phyloP scores from a whole-genome alignment of 2,888 invertebrate species.

The Dyspetes luteomarginatus region DNA sequence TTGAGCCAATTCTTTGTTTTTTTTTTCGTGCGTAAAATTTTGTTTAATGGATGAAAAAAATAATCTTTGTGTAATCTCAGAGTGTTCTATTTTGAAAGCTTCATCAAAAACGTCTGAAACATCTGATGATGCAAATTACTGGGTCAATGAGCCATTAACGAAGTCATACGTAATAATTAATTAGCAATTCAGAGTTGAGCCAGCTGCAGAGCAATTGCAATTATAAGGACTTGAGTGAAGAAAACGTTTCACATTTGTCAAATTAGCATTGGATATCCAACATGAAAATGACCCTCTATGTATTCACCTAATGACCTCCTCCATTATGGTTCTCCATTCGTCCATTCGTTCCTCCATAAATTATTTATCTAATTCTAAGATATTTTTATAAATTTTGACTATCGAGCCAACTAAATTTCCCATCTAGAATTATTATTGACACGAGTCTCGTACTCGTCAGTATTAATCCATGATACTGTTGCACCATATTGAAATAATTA shows the following conservation, averaged over 20 bases:
- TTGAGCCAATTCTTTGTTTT: no score
- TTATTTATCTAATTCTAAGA: background rate
- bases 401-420: constrained; percentile 31
- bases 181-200: constrained; percentile 41
- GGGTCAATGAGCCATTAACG: constrained; percentile 45
- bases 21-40: background rate
- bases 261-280: constrained; percentile 53
- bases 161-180: constrained; percentile 54
- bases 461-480: no score
- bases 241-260: constrained; percentile 48
- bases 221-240: constrained; percentile 31
- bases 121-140: constrained; percentile 8
- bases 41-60: background rate
- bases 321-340: background rate
- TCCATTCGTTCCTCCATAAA: background rate
- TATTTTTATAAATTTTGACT: constrained; percentile 21
- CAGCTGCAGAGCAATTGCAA: constrained; percentile 32
- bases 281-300: constrained; percentile 30
- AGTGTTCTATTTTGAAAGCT: background rate
- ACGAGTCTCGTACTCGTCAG: background rate
- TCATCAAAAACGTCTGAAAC: constrained; percentile 14
- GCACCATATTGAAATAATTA: no score
- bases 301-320: constrained; percentile 13
- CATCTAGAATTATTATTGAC: constrained; percentile 7
- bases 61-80: background rate